phyloP scores from a whole-genome alignment of 2,888 invertebrate genomes.

The Archaeoteleia sp. region DNA sequence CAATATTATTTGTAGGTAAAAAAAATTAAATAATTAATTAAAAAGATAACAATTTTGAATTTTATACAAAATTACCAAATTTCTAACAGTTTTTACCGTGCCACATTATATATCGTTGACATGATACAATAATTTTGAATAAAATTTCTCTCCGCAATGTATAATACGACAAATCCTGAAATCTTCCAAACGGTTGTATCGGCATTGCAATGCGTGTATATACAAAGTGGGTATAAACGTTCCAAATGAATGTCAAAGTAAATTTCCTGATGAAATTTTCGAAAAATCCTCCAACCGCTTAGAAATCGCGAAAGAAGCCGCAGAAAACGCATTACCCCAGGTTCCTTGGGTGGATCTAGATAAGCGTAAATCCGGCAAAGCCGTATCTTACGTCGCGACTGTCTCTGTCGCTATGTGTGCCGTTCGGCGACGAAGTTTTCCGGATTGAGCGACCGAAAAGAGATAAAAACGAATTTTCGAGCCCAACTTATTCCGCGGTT shows the following conservation, averaged over 20 bases:
- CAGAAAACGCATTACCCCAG: conserved; percentile 47
- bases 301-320: conserved; percentile 32
- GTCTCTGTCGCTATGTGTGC: conserved; percentile 39
- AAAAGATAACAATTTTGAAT: no score
- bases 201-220: no score
- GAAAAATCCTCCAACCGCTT: conserved; percentile 45
- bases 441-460: conserved; percentile 11
- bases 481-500: conserved; percentile 1
- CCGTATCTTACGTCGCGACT: conserved; percentile 49
- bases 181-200: conserved; percentile 1
- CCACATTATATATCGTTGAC: no score
- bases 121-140: no score
- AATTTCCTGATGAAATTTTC: conserved; percentile 46
- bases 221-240: conserved; percentile 15
- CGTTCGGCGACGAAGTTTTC: conserved; percentile 23
- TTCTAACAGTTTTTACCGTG: no score
- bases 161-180: conserved; percentile 3
- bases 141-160: no score
- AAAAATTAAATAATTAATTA: no score
- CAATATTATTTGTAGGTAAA: no score
- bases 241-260: conserved; percentile 41
- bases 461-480: conserved; percentile 11
- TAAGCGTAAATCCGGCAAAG: conserved; percentile 57
- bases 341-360: conserved; percentile 53
- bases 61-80: no score